A percentile compares a stretch with the other conserved stretches of the same genome.
Conservation (phyloP, 2,797 vertebrate species). For the Mormyrus proboscirostris region DNA sequence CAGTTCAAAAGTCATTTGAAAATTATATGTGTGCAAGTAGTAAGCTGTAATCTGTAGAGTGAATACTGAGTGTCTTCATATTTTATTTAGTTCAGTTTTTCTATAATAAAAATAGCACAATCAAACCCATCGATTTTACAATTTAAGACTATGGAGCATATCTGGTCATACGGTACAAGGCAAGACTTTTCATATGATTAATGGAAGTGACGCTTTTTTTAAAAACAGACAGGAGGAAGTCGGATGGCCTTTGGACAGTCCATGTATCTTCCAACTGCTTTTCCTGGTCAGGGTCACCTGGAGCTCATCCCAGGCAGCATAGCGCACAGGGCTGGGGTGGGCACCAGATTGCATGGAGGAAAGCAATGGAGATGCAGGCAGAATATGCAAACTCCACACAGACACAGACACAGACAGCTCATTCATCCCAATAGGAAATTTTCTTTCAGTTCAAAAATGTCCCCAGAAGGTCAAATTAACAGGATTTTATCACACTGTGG, state of each 20-base stretch:
- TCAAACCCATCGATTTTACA: background rate
- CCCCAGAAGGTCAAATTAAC: background rate
- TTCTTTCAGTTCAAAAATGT: background rate
- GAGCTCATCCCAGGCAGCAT: background rate
- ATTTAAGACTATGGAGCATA: background rate
- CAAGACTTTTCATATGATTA: background rate
- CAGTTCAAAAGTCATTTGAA: background rate
- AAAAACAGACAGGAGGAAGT: background rate
- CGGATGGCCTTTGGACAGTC: background rate
- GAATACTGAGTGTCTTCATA: background rate
- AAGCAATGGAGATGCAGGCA: background rate
- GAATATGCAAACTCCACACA: background rate
- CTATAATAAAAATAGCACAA: background rate
- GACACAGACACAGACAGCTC: background rate
- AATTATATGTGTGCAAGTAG: background rate
- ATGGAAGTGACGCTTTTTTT: background rate
- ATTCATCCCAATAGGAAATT: background rate
- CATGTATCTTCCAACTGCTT: background rate
- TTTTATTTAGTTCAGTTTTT: background rate
- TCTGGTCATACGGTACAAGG: background rate
- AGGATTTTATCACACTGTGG: background rate
- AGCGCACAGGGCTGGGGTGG: background rate
- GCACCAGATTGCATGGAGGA: background rate
- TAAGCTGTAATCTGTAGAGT: background rate
- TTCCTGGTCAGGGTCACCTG: conserved; percentile 1